Base-by-base conservation (phyloP, 1,140 invertebrate species). In the Hermatobates lingyangjiaoensis region DNA sequence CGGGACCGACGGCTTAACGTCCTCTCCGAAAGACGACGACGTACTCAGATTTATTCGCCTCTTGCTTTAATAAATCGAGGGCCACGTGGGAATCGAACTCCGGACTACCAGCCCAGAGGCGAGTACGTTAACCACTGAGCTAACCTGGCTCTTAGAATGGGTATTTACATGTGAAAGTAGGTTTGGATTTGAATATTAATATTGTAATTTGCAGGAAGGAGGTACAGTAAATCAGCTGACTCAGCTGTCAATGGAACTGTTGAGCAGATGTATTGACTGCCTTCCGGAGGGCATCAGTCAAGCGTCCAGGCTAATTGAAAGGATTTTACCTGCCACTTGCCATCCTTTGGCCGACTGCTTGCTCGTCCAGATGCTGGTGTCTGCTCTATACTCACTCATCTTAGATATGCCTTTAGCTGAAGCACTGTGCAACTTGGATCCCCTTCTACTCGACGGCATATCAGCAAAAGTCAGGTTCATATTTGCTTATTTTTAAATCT, bases 401-500 rank as follows among this genome's bases (percentile, higher is more conserved):
- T 54, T 63, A 2, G 53, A 60, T 47, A 55, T 59, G 7, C 58
- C 57, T 0, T 25, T 84, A 1, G 79, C 79, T 0, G 83, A 87
- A 63, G 76, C 77, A 0, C 68, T 86, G 12, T 86, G 82, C 58
- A n/a, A 76, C 83, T 23, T 58, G 27, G 80, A 84, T 59, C 78
- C 81, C 56, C 76, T 81, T 44, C 74, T 81, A 56, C 79, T 84
- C 52, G 80, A 76, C 0, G 70, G 74, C 47, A 74, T 82, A 57
- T 77, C 84, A 45, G 68, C 75, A 1, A 62, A 70, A 27, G 70
- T 83, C 5, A 60, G 80, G 15, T 57, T 30, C 52, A 48, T 42
- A 44, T n/a, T 12, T 24, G 12, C 18, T 10, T 50, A 30, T 20
- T 27, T 7, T 26, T 26, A 10, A 25, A 26, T 23, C 15, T 4